Evolutionary conservation across 1,140 invertebrate genomes (phyloP).

Genomic region (Archivesica marissinica): DNA sequence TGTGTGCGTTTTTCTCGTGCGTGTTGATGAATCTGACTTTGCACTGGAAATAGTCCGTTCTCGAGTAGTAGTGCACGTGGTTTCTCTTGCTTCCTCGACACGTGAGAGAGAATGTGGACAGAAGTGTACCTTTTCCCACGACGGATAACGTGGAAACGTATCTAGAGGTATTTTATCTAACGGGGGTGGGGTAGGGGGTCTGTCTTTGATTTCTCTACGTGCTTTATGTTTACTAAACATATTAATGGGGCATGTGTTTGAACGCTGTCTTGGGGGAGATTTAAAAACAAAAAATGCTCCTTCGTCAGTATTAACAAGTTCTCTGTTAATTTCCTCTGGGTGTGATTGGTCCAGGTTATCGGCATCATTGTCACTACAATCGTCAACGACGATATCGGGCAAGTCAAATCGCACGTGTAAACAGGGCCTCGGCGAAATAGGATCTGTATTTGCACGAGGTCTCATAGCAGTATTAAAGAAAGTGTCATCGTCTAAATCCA

Average conservation of each 20-base stretch:
- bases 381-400: constrained; percentile 53
- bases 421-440: constrained; percentile 29
- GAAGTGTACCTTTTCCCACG: constrained; percentile 53
- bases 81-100: constrained; percentile 45
- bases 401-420: constrained; percentile 54
- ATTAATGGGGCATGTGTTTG: constrained; percentile 53
- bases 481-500: constrained; percentile 3
- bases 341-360: constrained; percentile 23
- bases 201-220: not conserved
- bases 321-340: constrained; percentile 45
- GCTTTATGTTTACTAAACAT: constrained; percentile 43
- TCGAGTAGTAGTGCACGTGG: not conserved
- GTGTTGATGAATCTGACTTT: not conserved
- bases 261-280: constrained; percentile 54
- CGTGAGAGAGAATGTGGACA: constrained; percentile 34
- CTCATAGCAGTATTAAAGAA: constrained; percentile 40
- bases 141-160: constrained; percentile 29
- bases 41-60: not conserved
- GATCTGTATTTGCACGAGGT: constrained; percentile 53
- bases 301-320: constrained; percentile 53
- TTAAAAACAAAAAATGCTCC: constrained; percentile 61
- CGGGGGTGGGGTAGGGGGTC: constrained; percentile 40
- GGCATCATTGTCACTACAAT: constrained; percentile 60
- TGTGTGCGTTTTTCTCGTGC: constrained; percentile 11
- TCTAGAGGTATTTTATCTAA: constrained; percentile 32